Base-by-base conservation (phyloP, 2,888 invertebrate genomes). In the Leptura quadrifasciata region DNA sequence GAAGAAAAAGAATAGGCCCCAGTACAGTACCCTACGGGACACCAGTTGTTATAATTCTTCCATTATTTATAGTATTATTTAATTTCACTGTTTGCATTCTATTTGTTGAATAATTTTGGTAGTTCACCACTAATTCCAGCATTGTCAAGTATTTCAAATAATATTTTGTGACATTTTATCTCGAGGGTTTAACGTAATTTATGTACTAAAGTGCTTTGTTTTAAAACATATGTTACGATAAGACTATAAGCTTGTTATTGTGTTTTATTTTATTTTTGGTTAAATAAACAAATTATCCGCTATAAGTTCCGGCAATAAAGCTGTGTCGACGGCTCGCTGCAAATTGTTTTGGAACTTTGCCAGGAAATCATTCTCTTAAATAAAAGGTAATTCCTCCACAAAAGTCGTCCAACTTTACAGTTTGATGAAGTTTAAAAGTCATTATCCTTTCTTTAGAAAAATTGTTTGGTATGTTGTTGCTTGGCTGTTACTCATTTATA, bases 261-360 rank as follows among this genome's bases (percentile, higher is more conserved):
- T 68, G 18, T 68, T 55, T 68, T 68, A 68, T 68, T 68, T 68
- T 67, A 67, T 67, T 55, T 55, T 68, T 17, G 68, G 18, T 68
- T 18, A 57, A 68, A 31, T 31, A 68, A 68, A 68, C 68, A 68
- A 55, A 68, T 68, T 55, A 68, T 31, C 68, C 31, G 55, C 54
- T 27, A 57, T 57, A 52, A 68, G 55, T 68, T 68, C 68, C 55
- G 68, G 57, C 57, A 68, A 68, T 68, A 68, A 54, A 57, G 18
- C 55, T 57, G 17, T 68, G 55, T 8, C 68, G 68, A 57, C 55
- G 18, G 67, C 17, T 54, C 55, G 55, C 68, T 55, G 20, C 55
- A 57, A 35, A 68, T 57, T 68, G 27, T 35, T 68, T 20, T 68
- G 68, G 68, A 52, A 57, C 8, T 57, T 57, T 20, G 68, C 68